Conservation (phyloP, 1,140 invertebrate genomes). For the Lepidurus apus region DNA sequence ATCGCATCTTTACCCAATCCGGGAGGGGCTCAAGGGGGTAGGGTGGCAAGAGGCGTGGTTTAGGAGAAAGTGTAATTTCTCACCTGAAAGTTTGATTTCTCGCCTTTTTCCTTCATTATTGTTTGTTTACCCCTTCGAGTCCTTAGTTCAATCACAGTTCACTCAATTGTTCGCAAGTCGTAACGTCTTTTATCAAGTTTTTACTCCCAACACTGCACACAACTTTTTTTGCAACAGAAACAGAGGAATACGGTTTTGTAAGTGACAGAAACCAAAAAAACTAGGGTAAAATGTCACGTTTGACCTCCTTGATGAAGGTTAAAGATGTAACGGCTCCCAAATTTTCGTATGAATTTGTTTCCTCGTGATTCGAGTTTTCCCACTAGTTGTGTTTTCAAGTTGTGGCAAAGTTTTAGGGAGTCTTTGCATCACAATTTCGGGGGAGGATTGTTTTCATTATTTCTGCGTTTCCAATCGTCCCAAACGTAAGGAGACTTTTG, state of each 20-base stretch:
- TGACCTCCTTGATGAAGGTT: background rate
- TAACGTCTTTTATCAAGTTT: background rate
- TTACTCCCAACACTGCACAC: background rate
- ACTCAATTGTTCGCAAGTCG: background rate
- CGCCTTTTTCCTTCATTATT: too few species aligned
- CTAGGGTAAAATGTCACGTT: background rate
- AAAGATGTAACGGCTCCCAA: background rate
- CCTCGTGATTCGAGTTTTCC: background rate
- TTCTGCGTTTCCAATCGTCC: background rate
- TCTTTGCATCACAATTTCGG: background rate
- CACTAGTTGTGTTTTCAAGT: background rate
- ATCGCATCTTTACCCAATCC: too few species aligned
- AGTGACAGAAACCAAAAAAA: background rate
- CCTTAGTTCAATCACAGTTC: background rate
- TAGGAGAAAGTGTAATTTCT: background rate
- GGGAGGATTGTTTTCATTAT: background rate
- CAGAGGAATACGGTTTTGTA: slow-evolving; percentile 1
- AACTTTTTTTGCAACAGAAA: slow-evolving; percentile 3
- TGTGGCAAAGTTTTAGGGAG: background rate
- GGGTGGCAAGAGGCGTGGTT: background rate
- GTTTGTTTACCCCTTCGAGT: background rate
- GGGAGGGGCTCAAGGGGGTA: background rate
- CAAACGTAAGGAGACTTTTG: background rate
- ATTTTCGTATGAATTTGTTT: background rate
- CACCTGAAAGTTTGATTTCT: background rate